phyloP scores from a whole-genome alignment of 2,113 vertebrate species.

The Formicarius rufipectus region DNA sequence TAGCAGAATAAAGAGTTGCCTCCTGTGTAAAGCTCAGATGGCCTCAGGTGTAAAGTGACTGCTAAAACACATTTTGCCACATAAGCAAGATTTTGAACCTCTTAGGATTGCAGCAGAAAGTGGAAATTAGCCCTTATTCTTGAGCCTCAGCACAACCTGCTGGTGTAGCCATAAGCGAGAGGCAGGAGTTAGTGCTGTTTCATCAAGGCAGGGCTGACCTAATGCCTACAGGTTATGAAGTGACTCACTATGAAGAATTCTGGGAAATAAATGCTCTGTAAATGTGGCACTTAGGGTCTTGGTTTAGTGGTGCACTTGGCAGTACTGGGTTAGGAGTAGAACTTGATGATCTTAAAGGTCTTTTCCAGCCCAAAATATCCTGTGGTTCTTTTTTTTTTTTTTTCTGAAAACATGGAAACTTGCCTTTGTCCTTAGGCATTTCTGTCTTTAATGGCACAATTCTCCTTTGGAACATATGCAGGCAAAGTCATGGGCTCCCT shows the following conservation, averaged over 20 bases:
- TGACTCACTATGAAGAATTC: not conserved
- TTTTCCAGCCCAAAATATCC: not conserved
- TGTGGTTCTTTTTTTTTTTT: not conserved
- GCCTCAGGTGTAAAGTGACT: not conserved
- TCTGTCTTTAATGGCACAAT: not conserved
- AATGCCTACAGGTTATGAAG: too few species aligned
- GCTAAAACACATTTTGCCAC: not conserved
- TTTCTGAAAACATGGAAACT: not conserved
- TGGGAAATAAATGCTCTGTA: not conserved
- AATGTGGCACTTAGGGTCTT: rapidly evolving
- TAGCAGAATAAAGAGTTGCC: not conserved
- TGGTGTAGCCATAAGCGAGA: not conserved
- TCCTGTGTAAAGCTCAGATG: not conserved
- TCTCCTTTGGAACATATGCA: not conserved
- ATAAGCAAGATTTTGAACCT: not conserved
- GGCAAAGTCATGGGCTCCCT: not conserved
- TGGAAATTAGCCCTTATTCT: not conserved
- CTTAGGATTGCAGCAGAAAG: not conserved
- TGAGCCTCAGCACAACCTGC: not conserved
- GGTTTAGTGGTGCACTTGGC: not conserved
- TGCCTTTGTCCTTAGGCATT: not conserved
- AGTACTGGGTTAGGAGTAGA: not conserved
- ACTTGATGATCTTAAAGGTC: not conserved
- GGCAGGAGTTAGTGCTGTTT: not conserved
- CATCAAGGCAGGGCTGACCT: not conserved